Evolutionary conservation across 1,140 invertebrate genomes (phyloP), one percentile per base, ranked within the genome.

Genomic region (Drosophila lacteicornis): DNA sequence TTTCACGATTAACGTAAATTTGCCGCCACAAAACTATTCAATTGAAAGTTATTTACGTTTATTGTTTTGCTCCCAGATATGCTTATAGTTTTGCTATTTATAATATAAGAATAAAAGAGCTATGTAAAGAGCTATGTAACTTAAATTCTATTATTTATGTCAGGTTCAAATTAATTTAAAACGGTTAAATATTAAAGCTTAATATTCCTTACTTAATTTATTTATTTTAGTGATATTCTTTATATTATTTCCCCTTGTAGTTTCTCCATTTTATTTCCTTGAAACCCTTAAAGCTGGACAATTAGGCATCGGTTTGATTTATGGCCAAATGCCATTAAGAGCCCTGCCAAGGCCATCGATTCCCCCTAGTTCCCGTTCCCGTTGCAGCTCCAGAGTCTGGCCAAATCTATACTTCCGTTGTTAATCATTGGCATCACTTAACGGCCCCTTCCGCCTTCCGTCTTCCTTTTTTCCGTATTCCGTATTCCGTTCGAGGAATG

Each of bases 361-460:
- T 86, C 68, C 43, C 65, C 45, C 43, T 36, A 3, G 3, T 15
- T 8, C n/a, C 58, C 13, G 3, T 12, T 27, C 2, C 30, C 15
- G 8, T 5, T 30, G n/a, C n/a, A n/a, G 7, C 36, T 8, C 13
- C 42, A 25, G 19, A 47, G 43, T 65, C 63, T 47, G 43, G 81
- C 73, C 76, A 86, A 91, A 91, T 91, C 90, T 90, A 91, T 91
- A 91, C 91, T 90, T 91, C 90, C 90, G 90, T 91, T 91, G 79
- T 92, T 92, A 92, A 92, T 92, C 91, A 92, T 92, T 92, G 91
- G 87, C 91, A 92, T 91, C 91, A 91, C 87, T 92, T 92, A 92
- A 92, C 88, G 86, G 91, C 80, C 91, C 83, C 83, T 92, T 92
- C 88, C 91, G 87, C 49, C 53, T 55, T 51, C 67, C 78, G 33